These are phyloP conservation scores for Anthophora plumipes DNA, from an alignment of 2,888 invertebrate species.

Conservation along the genomic window DNA sequence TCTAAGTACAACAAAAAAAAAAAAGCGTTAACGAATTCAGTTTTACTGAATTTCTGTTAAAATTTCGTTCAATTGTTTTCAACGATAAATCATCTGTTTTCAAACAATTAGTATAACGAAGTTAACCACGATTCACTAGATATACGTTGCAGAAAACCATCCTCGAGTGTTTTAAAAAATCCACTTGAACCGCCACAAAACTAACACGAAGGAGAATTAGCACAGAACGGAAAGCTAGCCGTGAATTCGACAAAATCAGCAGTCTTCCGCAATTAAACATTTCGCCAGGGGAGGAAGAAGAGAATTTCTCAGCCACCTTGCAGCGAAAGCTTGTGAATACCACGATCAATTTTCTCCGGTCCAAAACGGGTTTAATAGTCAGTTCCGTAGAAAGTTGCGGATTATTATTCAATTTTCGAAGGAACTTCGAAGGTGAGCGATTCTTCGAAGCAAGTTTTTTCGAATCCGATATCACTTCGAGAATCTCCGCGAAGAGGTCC, in stretches of 20 bases:
- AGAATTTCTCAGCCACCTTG: background rate
- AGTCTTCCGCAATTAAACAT: background rate
- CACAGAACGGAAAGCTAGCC: background rate
- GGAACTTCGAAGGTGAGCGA: background rate
- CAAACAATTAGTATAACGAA: too few species aligned
- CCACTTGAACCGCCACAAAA: background rate
- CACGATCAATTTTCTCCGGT: background rate
- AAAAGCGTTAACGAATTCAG: too few species aligned
- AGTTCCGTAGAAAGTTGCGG: background rate
- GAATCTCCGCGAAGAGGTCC: constrained; percentile 5
- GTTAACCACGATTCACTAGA: too few species aligned
- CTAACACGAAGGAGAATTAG: background rate
- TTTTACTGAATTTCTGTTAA: too few species aligned
- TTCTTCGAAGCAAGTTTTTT: constrained; percentile 21
- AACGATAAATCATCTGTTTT: too few species aligned
- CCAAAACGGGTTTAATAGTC: background rate
- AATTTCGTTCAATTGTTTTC: too few species aligned
- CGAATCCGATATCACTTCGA: constrained; percentile 51
- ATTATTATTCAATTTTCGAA: constrained; percentile 26
- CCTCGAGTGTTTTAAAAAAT: too few species aligned
- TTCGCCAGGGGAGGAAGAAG: too few species aligned
- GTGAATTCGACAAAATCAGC: background rate
- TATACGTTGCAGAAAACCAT: too few species aligned
- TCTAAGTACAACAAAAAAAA: too few species aligned
- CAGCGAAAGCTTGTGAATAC: background rate